Evolutionary conservation across 2,888 invertebrate species (phyloP).

Genomic region (Petrolisthes cinctipes): DNA sequence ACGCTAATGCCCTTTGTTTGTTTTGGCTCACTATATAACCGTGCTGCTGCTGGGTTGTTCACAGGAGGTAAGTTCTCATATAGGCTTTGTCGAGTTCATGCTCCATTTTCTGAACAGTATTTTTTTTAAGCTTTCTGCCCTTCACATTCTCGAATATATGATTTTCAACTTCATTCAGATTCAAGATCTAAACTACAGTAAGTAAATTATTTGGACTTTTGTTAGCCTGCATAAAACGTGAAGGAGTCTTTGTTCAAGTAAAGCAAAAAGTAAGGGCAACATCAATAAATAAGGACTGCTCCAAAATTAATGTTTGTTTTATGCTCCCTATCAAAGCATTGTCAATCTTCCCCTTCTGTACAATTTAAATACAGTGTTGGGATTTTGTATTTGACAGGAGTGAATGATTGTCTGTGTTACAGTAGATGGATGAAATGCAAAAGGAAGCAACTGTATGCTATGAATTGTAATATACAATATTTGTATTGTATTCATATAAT

Average conservation of each 20-base stretch:
- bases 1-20: conserved; percentile 30
- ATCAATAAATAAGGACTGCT: too few species aligned
- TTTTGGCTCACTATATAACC: conserved; percentile 41
- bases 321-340: neutral
- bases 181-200: too few species aligned
- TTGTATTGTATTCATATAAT: neutral
- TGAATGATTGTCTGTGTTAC: too few species aligned
- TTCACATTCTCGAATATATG: neutral
- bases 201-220: too few species aligned
- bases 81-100: conserved; percentile 17
- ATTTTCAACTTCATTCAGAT: neutral
- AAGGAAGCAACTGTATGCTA: too few species aligned
- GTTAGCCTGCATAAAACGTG: too few species aligned
- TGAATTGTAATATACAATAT: neutral
- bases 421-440: too few species aligned
- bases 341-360: neutral
- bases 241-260: too few species aligned
- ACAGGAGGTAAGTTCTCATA: conserved; percentile 44
- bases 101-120: neutral
- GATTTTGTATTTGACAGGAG: too few species aligned
- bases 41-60: conserved; percentile 30
- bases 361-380: too few species aligned
- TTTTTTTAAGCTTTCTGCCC: neutral
- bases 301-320: too few species aligned
- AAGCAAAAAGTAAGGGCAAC: too few species aligned